These are phyloP conservation scores for Archilochus colubris DNA, from an alignment of 2,113 vertebrate genomes.

Conservation along the genomic window DNA sequence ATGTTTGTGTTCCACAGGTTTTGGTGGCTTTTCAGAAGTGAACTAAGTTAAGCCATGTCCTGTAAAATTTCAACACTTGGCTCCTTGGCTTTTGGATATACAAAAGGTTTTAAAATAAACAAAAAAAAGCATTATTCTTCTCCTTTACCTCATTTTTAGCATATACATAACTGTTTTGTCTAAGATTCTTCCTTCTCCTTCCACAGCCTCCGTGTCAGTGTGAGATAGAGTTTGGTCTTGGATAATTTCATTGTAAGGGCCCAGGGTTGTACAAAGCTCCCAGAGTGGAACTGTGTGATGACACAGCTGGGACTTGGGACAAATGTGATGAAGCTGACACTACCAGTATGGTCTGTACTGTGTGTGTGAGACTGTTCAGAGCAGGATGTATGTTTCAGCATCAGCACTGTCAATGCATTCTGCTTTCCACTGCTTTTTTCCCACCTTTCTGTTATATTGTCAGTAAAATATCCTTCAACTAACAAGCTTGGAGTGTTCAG, in stretches of 20 bases:
- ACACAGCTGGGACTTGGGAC: background rate
- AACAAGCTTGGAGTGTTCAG: background rate
- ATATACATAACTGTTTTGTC: background rate
- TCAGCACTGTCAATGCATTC: background rate
- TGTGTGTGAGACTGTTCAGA: background rate
- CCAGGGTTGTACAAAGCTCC: background rate
- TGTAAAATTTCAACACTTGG: background rate
- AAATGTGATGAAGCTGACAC: background rate
- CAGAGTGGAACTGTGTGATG: background rate
- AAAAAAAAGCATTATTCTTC: background rate
- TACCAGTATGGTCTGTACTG: background rate
- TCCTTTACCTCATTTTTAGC: background rate
- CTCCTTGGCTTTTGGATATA: background rate
- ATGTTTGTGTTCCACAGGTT: background rate
- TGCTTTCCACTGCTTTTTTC: background rate
- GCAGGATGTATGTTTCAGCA: background rate
- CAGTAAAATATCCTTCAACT: background rate
- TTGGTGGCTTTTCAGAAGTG: background rate
- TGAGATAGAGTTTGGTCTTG: background rate
- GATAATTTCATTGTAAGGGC: background rate
- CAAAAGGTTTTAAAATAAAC: background rate
- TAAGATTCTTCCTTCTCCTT: background rate
- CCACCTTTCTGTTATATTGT: fast-evolving
- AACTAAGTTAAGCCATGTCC: background rate
- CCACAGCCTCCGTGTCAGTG: background rate